phyloP scores from a whole-genome alignment of 2,113 vertebrate species.

The Triplophysa dalaica region DNA sequence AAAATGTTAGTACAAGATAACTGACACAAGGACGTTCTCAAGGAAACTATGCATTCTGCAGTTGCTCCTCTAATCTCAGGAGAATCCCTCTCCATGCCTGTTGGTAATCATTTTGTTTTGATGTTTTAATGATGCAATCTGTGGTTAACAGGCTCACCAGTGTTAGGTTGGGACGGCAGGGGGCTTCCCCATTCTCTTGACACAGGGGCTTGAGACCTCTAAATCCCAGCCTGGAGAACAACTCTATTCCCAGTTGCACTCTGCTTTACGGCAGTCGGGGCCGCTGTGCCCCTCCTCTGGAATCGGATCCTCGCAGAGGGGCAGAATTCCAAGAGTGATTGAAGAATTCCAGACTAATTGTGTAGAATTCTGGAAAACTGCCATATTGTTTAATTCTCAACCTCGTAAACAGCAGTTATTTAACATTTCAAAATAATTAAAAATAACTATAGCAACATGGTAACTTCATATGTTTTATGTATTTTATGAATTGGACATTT shows the following conservation, averaged over 20 bases:
- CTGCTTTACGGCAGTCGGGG: conserved; percentile 60
- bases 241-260: conserved; percentile 1
- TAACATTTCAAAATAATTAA: too few relatives aligned
- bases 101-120: conserved; percentile 66
- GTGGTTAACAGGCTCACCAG: conserved; percentile 51
- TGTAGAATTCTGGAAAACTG: conserved; percentile 33
- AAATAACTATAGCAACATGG: neutral
- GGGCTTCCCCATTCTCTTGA: conserved; percentile 39
- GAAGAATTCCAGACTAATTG: conserved; percentile 41
- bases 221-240: conserved; percentile 50
- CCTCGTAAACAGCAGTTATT: too few relatives aligned
- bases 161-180: conserved; percentile 43
- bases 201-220: conserved; percentile 23
- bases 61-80: conserved; percentile 17
- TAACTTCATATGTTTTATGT: neutral
- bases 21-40: neutral
- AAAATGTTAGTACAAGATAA: neutral
- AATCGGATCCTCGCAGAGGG: conserved; percentile 52
- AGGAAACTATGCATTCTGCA: conserved; percentile 12
- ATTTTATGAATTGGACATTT: too few relatives aligned
- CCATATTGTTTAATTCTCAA: neutral
- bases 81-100: conserved; percentile 32
- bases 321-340: conserved; percentile 34
- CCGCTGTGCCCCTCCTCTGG: conserved; percentile 50
- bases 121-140: conserved; percentile 66